Percentiles rank a stretch among this genome's conserved stretches.
Conservation (phyloP, 1,140 invertebrate species). For the Aculops lycopersici region DNA sequence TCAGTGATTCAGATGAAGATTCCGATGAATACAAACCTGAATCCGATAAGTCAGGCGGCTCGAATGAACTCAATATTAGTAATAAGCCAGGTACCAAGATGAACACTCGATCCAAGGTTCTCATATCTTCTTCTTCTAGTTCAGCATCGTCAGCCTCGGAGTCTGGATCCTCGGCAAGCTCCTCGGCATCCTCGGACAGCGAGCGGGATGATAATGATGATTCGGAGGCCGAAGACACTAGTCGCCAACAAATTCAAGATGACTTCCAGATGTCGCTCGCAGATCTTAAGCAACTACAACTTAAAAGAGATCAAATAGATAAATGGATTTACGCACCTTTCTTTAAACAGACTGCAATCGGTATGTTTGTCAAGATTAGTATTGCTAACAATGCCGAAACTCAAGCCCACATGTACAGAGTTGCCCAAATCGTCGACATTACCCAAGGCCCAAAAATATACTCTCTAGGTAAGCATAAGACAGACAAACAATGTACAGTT, state of each 20-base stretch:
- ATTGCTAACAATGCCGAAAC: conserved; percentile 43
- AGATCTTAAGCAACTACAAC: conserved; percentile 50
- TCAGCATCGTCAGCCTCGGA: neutral
- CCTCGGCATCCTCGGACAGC: conserved; percentile 7
- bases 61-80: neutral
- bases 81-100: neutral
- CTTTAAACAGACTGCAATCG: conserved; percentile 53
- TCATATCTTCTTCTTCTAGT: neutral
- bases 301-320: conserved; percentile 71
- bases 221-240: conserved; percentile 9
- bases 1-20: conserved; percentile 20
- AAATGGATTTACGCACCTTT: conserved; percentile 81
- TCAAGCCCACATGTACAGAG: conserved; percentile 54
- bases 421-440: conserved; percentile 71
- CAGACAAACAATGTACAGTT: conserved; percentile 47
- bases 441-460: conserved; percentile 86
- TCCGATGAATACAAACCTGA: conserved; percentile 20
- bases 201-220: conserved; percentile 13
- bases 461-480: conserved; percentile 39
- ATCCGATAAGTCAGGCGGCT: neutral
- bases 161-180: conserved; percentile 8
- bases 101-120: neutral
- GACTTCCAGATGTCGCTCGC: conserved; percentile 32
- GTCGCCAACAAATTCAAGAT: conserved; percentile 5
- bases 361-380: conserved; percentile 79